phyloP scores from a whole-genome alignment of 2,113 vertebrate genomes.

The Cynopterus brachyotis region DNA sequence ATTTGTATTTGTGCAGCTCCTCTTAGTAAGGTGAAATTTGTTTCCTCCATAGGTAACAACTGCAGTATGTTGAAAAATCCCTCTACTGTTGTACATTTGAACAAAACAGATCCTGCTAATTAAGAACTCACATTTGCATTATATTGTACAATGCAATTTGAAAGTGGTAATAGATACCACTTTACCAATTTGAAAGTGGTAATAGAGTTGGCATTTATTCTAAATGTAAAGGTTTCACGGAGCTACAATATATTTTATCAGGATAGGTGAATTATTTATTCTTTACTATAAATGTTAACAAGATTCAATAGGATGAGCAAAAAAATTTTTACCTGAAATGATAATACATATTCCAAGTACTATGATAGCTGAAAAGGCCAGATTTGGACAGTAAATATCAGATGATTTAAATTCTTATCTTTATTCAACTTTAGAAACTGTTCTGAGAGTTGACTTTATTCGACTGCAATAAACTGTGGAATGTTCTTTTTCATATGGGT shows the following conservation, averaged over 20 bases:
- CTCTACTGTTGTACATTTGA: conserved; percentile 52
- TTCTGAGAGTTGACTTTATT: conserved; percentile 69
- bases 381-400: conserved; percentile 72
- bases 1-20: conserved; percentile 42
- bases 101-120: conserved; percentile 74
- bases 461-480: conserved; percentile 75
- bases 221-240: conserved; percentile 60
- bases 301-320: conserved; percentile 67
- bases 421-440: conserved; percentile 76
- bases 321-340: conserved; percentile 54
- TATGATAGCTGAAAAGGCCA: conserved; percentile 62
- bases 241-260: conserved; percentile 72
- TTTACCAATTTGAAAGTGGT: conserved; percentile 74
- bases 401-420: conserved; percentile 73
- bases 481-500: conserved; percentile 63
- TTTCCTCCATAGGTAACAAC: conserved; percentile 76
- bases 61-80: conserved; percentile 64
- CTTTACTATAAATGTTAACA: conserved; percentile 68
- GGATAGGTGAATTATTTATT: conserved; percentile 69
- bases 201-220: conserved; percentile 73
- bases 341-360: conserved; percentile 41
- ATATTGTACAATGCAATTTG: conserved; percentile 63
- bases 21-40: conserved; percentile 69
- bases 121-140: conserved; percentile 71
- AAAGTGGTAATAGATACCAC: conserved; percentile 71